Conservation (phyloP, 2,113 vertebrate species). For the Gasterosteus aculeatus region DNA sequence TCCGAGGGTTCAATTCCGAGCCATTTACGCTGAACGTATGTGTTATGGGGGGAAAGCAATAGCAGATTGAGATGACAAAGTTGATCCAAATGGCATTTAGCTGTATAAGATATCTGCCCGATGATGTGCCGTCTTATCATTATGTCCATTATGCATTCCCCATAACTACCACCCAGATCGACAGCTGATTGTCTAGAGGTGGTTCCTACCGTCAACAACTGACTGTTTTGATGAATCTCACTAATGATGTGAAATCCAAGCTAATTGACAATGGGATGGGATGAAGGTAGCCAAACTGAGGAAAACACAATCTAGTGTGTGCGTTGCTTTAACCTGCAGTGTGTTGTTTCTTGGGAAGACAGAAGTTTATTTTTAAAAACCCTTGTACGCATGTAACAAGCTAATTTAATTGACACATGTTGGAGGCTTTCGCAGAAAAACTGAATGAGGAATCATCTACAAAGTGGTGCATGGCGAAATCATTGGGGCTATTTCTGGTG, state of each 20-base stretch:
- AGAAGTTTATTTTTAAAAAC: too few relatives aligned
- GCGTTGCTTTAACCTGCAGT: too few relatives aligned
- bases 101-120: background rate
- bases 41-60: background rate
- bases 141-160: background rate
- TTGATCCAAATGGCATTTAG: background rate
- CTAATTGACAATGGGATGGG: background rate
- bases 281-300: too few relatives aligned
- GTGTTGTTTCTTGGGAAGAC: too few relatives aligned
- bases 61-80: background rate
- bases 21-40: background rate
- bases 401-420: background rate
- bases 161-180: background rate
- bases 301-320: too few relatives aligned
- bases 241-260: constrained; percentile 11
- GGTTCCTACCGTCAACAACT: background rate
- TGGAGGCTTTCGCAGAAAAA: background rate
- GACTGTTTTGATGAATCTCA: background rate
- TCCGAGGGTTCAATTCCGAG: background rate
- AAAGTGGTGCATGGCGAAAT: too few relatives aligned
- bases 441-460: too few relatives aligned
- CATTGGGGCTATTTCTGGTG: background rate
- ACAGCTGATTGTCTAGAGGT: background rate
- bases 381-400: too few relatives aligned
- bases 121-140: background rate